Percentiles rank a stretch among this genome's conserved stretches.
Evolutionary conservation across 2,888 invertebrate species (phyloP).

Genomic region (Camponotus fellah): DNA sequence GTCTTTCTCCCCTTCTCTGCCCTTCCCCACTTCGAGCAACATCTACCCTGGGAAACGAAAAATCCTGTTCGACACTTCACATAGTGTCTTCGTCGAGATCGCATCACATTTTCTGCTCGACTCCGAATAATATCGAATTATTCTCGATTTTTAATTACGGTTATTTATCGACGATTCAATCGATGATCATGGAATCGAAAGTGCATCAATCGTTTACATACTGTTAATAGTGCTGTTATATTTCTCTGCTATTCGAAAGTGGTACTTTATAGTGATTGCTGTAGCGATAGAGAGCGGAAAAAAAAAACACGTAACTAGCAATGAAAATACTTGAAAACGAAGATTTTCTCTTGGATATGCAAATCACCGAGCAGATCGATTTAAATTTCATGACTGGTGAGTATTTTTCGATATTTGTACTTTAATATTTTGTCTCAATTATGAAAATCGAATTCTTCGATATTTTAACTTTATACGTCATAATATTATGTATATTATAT

Average conservation of each 20-base stretch:
- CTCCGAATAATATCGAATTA: background rate
- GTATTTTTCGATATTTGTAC: background rate
- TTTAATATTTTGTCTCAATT: background rate
- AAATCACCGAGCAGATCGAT: background rate
- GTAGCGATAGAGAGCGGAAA: background rate
- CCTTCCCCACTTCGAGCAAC: constrained; percentile 25
- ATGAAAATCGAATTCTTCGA: background rate
- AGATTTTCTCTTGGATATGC: background rate
- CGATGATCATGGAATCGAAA: constrained; percentile 1
- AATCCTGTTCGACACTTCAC: constrained; percentile 74
- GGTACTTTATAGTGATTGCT: background rate
- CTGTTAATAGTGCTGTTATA: constrained; percentile 7
- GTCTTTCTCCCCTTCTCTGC: constrained; percentile 29
- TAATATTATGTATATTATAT: background rate
- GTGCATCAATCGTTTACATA: background rate
- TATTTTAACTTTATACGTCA: background rate
- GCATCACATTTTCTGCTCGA: background rate
- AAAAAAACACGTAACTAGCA: background rate
- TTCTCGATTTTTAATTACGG: background rate
- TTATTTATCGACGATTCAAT: background rate
- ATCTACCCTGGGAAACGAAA: constrained; percentile 73
- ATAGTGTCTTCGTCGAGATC: constrained; percentile 52
- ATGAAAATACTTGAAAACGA: background rate
- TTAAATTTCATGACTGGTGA: background rate
- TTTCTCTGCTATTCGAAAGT: background rate